Base-by-base conservation (phyloP, 2,113 vertebrate genomes). In the Equus przewalskii region DNA sequence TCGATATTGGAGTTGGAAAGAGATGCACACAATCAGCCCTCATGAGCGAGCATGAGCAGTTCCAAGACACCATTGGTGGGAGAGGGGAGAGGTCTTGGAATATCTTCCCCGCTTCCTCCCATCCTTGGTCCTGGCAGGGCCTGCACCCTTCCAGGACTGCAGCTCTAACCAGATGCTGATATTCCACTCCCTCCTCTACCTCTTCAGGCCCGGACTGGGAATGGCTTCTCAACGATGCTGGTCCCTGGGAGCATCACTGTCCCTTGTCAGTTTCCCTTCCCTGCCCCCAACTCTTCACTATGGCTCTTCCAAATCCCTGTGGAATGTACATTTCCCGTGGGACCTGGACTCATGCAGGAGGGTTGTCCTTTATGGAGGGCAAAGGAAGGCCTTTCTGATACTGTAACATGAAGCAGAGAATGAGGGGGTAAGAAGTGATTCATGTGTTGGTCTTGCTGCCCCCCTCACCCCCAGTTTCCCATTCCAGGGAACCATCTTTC, bases 151-250 rank as follows among this genome's bases (percentile, higher is more conserved):
- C 54, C n/a, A n/a, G 14, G 60, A 36, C 79, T 10, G 19, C 26
- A 54, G 72, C 36, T 79, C 44, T 28, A 30, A 21, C 21, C 65
- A 26, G 67, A 79, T 28, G 44, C 69, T 69, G 46, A 73, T 1
- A 15, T 14, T 10, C 24, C 72, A 8, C 30, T 10, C 18, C 46
- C 33, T 49, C 24, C 62, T 10, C 51, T 3, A 1, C 64, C 15
- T 8, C 46, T 22, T 24, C 44, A 7, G 58, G 18, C 56, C 79
- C 36, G 69, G 30, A 8, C 1, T 30, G 11, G 81, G 11, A 76
- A n/a, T 1, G 15, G 33, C 14, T 26, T 44, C 72, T 81, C 70
- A 1, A 6, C 2, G 60, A 44, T 0, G 0, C 26, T 3, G 22
- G 76, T 28, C 21, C 72, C 85, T 18, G 54, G 73, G 0, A 28